Evolutionary conservation across 2,888 invertebrate genomes (phyloP), one percentile per base, ranked within the genome.

Genomic region (Folsomia candida): DNA sequence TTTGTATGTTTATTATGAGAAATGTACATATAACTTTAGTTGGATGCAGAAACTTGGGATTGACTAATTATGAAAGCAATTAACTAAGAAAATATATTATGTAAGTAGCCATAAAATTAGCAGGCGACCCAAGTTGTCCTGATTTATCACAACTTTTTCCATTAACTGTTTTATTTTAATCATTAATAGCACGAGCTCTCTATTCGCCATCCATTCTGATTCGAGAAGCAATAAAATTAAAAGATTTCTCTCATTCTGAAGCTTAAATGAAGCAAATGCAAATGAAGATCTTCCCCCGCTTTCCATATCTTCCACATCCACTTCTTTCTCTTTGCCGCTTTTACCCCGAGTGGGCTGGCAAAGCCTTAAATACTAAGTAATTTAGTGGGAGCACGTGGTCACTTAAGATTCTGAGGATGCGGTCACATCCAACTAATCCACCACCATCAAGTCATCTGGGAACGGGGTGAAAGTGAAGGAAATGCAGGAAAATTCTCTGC

Each of bases 391-490:
- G 37, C 37, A 37, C 37, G 37, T 37, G 37, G 37, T 14, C 37
- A 37, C 37, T 54, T 54, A 54, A 54, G 22, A 54, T 54, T 54
- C 54, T 20, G 54, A 22, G 54, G 54, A 54, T 54, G 54, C n/a
- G 54, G 54, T 54, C 54, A 22, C 54, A 54, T 54, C 22, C 22
- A 54, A 54, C 37, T 37, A 54, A 54, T 54, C 22, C 54, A 54
- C 22, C 54, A 54, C 22, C 54, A 54, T 47, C 22, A 22, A n/a
- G 54, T 54, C 54, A 54, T 54, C 22, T 54, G 54, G 54, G 54
- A 54, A 54, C n/a, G 22, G 4, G 18, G 47, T 47, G 47, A 47
- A 47, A 47, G 20, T 54, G 22, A 54, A 20, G 54, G 20, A 54
- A 54, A 14, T 9, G 14, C 37, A 9, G 37, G 37, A 37, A 54